These are phyloP conservation scores for Leptocoma aspasia DNA, from an alignment of 2,113 vertebrate species.

Conservation along the genomic window DNA sequence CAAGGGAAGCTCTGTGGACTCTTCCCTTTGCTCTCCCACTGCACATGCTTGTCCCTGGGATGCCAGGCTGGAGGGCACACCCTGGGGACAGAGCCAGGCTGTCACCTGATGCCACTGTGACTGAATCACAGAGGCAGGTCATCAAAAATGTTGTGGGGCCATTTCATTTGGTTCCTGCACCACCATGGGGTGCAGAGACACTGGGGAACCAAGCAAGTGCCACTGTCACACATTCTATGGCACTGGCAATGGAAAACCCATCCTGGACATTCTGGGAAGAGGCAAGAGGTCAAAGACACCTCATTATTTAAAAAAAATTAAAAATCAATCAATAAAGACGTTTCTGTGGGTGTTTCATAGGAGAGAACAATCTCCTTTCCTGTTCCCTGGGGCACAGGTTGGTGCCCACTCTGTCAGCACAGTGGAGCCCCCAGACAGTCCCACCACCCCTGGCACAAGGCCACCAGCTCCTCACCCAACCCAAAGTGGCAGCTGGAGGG, in stretches of 20 bases:
- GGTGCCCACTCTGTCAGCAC: neutral
- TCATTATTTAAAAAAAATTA: neutral
- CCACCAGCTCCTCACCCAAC: neutral
- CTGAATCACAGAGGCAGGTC: neutral
- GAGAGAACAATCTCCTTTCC: neutral
- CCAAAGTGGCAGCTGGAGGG: neutral
- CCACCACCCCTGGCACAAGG: neutral
- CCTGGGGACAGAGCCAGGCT: neutral
- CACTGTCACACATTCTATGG: fast-evolving
- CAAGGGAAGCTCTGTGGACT: neutral
- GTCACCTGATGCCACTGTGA: neutral
- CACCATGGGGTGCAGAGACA: neutral
- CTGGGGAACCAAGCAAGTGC: fast-evolving
- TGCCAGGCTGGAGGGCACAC: neutral
- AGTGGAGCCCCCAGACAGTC: neutral
- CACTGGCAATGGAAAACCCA: neutral
- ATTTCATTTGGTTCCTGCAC: neutral
- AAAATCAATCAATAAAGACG: neutral
- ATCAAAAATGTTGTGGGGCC: fast-evolving
- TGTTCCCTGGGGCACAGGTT: neutral
- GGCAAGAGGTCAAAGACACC: neutral
- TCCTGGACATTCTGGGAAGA: neutral
- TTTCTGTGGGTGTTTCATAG: neutral
- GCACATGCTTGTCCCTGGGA: fast-evolving
- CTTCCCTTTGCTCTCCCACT: neutral